A percentile compares a stretch with the other conserved stretches of the same genome.
Evolutionary conservation across 2,888 invertebrate genomes (phyloP).

Genomic region (Parasteatoda lunata): DNA sequence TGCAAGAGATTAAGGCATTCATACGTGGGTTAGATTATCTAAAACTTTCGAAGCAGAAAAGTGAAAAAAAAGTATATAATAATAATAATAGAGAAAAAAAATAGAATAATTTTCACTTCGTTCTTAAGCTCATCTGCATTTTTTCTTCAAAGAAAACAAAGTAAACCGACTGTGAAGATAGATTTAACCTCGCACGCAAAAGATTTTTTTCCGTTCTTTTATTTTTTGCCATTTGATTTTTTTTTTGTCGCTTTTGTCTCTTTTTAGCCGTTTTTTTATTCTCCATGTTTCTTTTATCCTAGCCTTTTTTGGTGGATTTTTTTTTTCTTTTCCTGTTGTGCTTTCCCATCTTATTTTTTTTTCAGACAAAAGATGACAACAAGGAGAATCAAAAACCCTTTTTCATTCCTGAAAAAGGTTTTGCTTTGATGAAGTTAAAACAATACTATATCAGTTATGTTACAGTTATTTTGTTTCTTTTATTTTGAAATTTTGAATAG

Average conservation of each 20-base stretch:
- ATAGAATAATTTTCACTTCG: constrained; percentile 27
- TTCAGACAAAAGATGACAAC: neutral
- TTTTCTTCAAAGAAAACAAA: constrained; percentile 56
- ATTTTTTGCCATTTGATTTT: neutral
- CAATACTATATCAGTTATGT: too few relatives aligned
- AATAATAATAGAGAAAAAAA: neutral
- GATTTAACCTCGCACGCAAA: constrained; percentile 50
- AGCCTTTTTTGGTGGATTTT: constrained; percentile 23
- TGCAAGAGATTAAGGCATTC: neutral
- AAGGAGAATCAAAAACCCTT: neutral
- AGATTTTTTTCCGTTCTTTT: constrained; percentile 8
- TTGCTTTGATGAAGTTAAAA: too few relatives aligned
- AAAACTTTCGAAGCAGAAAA: constrained; percentile 4
- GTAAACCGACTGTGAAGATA: constrained; percentile 57
- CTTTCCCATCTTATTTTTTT: neutral
- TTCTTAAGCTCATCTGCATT: constrained; percentile 59
- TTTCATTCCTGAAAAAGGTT: too few relatives aligned
- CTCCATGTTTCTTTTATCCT: constrained; percentile 19
- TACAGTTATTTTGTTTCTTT: too few relatives aligned
- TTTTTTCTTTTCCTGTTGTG: constrained; percentile 15
- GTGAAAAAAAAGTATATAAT: constrained; percentile 20
- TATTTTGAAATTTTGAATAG: too few relatives aligned
- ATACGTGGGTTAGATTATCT: neutral
- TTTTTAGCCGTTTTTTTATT: constrained; percentile 15
- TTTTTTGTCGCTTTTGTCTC: constrained; percentile 8